Evolutionary conservation across 2,888 invertebrate species (phyloP), one percentile per base, ranked within the genome.

Genomic region (Trisateles emortualis): DNA sequence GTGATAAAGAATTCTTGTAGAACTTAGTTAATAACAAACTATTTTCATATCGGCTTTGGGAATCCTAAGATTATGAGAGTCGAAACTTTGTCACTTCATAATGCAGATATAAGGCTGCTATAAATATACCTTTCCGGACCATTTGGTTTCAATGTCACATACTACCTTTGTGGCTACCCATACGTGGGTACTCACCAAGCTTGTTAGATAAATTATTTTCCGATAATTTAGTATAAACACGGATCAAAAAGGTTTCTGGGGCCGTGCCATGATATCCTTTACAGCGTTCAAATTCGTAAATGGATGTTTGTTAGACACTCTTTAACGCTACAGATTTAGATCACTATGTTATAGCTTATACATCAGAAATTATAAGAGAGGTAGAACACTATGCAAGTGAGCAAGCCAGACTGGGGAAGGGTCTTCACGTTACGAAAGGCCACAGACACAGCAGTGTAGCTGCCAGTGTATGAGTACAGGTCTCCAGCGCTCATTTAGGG

Each of bases 91-190:
- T 30, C 26, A 38, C 29, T 46, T 16, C 16, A 24, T 45, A 43
- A 48, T 40, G 19, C 17, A 26, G 26, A 32, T 35, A 32, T 52
- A 39, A 36, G 41, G n/a, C n/a, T 26, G 45, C 40, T 38, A 55
- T 52, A 49, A 48, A 50, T 44, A 59, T 41, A 35, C 38, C 14
- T 62, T 62, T 48, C 45, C 48, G 30, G 38, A 30, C 50, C 60
- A 48, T 61, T 61, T 45, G 63, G 36, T 56, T 3, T 33, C 44
- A 35, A 30, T 26, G 47, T 50, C 45, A 39, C 43, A 50, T 4
- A 50, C 57, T 10, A 16, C n/a, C n/a, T 19, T n/a, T 46, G 26
- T 56, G 36, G 24, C 36, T 47, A 44, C 36, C 48, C 14, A 33
- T 60, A 56, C 35, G 41, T 48, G 35, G 19, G 36, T 48, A 41